Conservation (phyloP, 2,113 vertebrate genomes). For the Laticauda laticaudata region DNA sequence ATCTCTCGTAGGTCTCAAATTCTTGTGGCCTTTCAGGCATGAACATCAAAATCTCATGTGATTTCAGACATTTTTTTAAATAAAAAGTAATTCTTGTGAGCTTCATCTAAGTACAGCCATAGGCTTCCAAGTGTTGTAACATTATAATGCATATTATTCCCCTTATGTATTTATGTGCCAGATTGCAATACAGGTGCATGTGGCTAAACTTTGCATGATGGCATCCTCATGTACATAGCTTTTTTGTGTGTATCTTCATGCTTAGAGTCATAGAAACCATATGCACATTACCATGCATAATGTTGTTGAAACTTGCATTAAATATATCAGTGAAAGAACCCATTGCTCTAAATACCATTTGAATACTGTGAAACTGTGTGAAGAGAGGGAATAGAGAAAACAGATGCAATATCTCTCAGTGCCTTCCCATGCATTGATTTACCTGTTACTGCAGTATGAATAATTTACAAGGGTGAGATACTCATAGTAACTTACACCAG, state of each 20-base stretch:
- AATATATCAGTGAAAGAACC: not conserved
- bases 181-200: not conserved
- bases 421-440: not conserved
- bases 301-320: not conserved
- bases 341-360: not conserved
- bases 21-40: not conserved
- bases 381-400: not conserved
- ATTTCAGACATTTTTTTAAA: not conserved
- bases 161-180: not conserved
- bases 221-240: not conserved
- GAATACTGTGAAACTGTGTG: not conserved
- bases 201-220: not conserved
- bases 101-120: not conserved
- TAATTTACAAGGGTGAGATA: not conserved
- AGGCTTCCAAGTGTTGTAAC: not conserved
- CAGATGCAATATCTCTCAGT: not conserved
- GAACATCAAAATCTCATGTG: not conserved
- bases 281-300: not conserved
- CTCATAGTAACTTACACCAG: not conserved
- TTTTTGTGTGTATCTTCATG: not conserved
- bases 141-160: not conserved
- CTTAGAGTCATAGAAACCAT: not conserved
- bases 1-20: not conserved
- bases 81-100: not conserved
- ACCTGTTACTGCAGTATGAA: not conserved